Evolutionary conservation across 2,888 invertebrate species (phyloP), one percentile per base, ranked within the genome.

Genomic region (Drosophila emarginata): DNA sequence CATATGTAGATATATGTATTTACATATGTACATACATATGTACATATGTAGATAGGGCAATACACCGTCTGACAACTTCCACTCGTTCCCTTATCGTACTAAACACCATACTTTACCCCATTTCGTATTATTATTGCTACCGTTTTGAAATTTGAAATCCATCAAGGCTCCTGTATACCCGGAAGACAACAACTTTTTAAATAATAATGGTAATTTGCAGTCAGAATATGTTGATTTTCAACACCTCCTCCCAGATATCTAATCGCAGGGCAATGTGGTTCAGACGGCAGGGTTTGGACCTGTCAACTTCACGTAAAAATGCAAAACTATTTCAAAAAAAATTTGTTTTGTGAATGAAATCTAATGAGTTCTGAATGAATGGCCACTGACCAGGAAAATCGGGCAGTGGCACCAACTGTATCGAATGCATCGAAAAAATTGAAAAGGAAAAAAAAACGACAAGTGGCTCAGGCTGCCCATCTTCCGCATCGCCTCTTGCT

Each of bases 301-400:
- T 21, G 39, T 40, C 26, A 26, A 26, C 61, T 32, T 15, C 53
- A 54, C n/a, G 40, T 54, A 7, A 45, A 45, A 54, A 40, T 71
- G 70, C 54, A 61, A 78, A 79, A 79, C 78, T 78, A 78, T 80
- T 83, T 76, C 74, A 84, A 86, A 89, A 88, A 87, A 79, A 89
- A 89, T 86, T 83, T 81, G 83, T 88, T 87, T 84, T 87, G 88
- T 89, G 89, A 89, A 89, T 89, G 89, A 89, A 89, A 87, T 85
- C 87, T 85, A 88, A 88, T 89, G 87, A 89, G 87, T 89, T 79
- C 80, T 79, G 85, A 87, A 89, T 89, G 86, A 81, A 86, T 78
- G 83, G 65, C 80, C 77, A 78, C 69, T 77, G 77, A 54, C 67
- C 72, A 64, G 15, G 45, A 37, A 65, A 56, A 12, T 26, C 23